phyloP scores from a whole-genome alignment of 2,888 invertebrate species.

The Oligia latruncula region DNA sequence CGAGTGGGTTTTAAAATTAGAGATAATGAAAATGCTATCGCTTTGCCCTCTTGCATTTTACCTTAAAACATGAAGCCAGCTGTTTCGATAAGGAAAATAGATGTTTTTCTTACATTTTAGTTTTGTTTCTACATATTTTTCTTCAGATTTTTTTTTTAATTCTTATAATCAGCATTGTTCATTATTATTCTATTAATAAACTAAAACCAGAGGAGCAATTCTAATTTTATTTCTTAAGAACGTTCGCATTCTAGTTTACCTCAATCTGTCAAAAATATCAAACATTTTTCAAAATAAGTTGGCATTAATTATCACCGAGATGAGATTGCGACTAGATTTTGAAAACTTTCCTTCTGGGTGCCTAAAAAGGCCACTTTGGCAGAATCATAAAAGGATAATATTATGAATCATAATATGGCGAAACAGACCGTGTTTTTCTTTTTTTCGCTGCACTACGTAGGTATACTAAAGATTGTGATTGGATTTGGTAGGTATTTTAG shows the following conservation, averaged over 20 bases:
- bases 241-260: background rate
- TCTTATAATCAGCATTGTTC: background rate
- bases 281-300: no score
- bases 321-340: no score
- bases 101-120: slow-evolving; percentile 5
- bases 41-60: slow-evolving; percentile 19
- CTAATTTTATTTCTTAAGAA: background rate
- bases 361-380: no score
- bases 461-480: no score
- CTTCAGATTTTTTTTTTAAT: background rate
- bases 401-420: no score
- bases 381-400: no score
- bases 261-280: background rate
- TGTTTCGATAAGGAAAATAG: slow-evolving; percentile 29
- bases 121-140: background rate
- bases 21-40: slow-evolving; percentile 54
- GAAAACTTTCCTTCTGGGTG: background rate
- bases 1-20: slow-evolving; percentile 50
- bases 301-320: no score
- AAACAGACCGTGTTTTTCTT: no score
- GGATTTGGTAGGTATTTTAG: no score
- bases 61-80: slow-evolving; percentile 10
- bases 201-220: background rate
- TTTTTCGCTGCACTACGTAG: no score
- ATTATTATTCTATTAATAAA: background rate